Evolutionary conservation across 2,113 vertebrate species (phyloP), one percentile per base, ranked within the genome.

Genomic region (Hipposideros armiger): DNA sequence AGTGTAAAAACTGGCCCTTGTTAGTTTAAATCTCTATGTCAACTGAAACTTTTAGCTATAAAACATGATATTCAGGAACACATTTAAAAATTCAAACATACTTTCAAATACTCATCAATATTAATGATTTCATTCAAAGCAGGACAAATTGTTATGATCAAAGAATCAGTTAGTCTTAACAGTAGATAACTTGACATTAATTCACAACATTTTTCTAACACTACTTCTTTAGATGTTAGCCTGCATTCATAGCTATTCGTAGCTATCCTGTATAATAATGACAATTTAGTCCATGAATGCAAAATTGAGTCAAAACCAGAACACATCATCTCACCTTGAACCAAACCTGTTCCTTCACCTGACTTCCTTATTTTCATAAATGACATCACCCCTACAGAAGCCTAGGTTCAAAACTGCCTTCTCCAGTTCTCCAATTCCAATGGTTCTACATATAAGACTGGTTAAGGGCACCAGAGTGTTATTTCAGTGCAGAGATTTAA

Each of bases 151-250:
- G 22, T 62, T 80, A 94, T 91, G 60, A 89, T 72, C 40, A 87
- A 94, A 85, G 69, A 94, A 91, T 90, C 66, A 69, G 36, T 96
- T 87, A 62, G 62, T 90, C 67, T 74, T 95, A 82, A 62, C 2
- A 36, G 28, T 24, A 77, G 42, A 73, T 94, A 87, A 70, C 19
- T 84, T 90, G 47, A 69, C 45, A 50, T 87, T 94, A 94, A 94
- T 91, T 94, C 58, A 50, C 78, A 94, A 80, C 45, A 60, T 83
- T 92, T 95, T 92, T 90, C 62, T 94, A 30, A 92, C 90, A 52
- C 40, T 42, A 60, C 52, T 58, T 16, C 45, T 90, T 78, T 85
- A 81, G 60, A 90, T 26, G 87, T 54, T 78, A 77, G 17, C 40
- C 62, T 84, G 9, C 15, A 54, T 83, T 95, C 56, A 64, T 2